phyloP scores from a whole-genome alignment of 2,888 invertebrate genomes.

The Phalangium opilio region DNA sequence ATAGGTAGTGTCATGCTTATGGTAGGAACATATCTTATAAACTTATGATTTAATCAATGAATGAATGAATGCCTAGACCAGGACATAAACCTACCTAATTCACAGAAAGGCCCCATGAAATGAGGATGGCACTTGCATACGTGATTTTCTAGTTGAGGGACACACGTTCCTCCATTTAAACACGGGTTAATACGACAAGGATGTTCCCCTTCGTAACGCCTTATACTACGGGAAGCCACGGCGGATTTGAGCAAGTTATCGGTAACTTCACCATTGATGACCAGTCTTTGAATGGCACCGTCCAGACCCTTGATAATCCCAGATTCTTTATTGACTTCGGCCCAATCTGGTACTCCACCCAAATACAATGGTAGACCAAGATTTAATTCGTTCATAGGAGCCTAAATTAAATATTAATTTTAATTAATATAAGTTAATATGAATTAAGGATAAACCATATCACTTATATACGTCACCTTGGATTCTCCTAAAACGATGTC shows the following conservation, averaged over 20 bases:
- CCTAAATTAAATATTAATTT: slow-evolving; percentile 36
- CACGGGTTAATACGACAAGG: slow-evolving; percentile 34
- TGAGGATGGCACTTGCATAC: slow-evolving; percentile 58
- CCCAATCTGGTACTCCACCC: slow-evolving; percentile 45
- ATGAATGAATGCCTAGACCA: too few relatives aligned
- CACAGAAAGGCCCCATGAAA: slow-evolving; percentile 60
- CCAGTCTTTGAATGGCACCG: slow-evolving; percentile 66
- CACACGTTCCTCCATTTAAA: slow-evolving; percentile 59
- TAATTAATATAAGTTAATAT: background rate
- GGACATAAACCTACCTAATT: slow-evolving; percentile 37
- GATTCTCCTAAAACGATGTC: slow-evolving; percentile 55
- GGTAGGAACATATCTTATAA: too few relatives aligned
- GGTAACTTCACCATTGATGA: slow-evolving; percentile 55
- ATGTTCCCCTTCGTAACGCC: slow-evolving; percentile 37
- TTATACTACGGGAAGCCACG: slow-evolving; percentile 31
- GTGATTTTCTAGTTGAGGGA: slow-evolving; percentile 59
- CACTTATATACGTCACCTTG: slow-evolving; percentile 25
- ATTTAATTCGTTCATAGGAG: slow-evolving; percentile 62
- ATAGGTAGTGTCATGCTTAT: too few relatives aligned
- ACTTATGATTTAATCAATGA: too few relatives aligned
- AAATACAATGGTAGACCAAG: slow-evolving; percentile 61
- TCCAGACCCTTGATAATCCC: slow-evolving; percentile 44
- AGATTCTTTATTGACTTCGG: slow-evolving; percentile 31
- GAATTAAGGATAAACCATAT: too few relatives aligned
- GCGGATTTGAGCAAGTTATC: slow-evolving; percentile 30